Percentiles rank a stretch among this genome's conserved stretches.
Conservation (phyloP, 1,140 invertebrate genomes). For the Magallana angulata region DNA sequence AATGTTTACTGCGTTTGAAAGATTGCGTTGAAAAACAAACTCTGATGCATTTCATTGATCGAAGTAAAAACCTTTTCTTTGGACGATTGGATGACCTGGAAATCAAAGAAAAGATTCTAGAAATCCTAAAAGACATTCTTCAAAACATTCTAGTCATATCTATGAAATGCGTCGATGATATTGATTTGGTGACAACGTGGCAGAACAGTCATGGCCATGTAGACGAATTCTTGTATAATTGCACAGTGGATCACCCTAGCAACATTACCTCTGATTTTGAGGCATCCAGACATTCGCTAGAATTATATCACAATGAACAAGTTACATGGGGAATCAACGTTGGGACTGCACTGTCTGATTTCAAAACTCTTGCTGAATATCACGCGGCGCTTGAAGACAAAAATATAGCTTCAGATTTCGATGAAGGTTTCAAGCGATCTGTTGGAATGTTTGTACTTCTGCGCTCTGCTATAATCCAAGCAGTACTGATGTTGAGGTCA, state of each 20-base stretch:
- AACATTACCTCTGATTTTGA: background rate
- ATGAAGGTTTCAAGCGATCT: background rate
- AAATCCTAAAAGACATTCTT: background rate
- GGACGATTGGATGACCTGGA: background rate
- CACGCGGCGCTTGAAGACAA: background rate
- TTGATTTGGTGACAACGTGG: background rate
- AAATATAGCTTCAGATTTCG: background rate
- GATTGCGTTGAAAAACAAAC: background rate
- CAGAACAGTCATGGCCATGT: background rate
- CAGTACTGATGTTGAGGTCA: background rate
- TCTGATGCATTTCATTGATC: slow-evolving; percentile 40
- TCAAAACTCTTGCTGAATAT: background rate
- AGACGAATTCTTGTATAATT: background rate
- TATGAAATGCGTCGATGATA: background rate
- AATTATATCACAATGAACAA: background rate
- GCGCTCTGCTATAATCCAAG: background rate
- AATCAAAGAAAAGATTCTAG: background rate
- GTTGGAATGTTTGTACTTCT: background rate
- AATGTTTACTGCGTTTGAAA: background rate
- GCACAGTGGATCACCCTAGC: background rate
- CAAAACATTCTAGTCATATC: background rate
- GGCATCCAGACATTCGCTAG: background rate
- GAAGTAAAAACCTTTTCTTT: slow-evolving; percentile 31
- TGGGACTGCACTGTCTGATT: background rate
- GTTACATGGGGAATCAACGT: background rate